A percentile compares a stretch with the other conserved stretches of the same genome.
These are phyloP conservation scores for Oenanthe melanoleuca DNA, from an alignment of 2,113 vertebrate species.

Conservation along the genomic window DNA sequence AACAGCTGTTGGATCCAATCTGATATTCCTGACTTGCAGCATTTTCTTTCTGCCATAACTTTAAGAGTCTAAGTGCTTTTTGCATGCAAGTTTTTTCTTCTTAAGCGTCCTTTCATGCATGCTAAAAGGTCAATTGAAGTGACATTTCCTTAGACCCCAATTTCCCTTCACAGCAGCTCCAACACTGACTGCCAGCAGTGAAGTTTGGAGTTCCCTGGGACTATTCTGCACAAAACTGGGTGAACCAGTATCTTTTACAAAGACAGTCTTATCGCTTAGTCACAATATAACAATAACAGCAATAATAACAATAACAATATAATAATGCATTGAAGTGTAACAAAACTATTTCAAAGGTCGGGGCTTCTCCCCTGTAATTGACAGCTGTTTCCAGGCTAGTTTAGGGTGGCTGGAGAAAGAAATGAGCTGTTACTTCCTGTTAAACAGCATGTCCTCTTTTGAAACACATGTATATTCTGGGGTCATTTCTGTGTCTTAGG, in stretches of 20 bases:
- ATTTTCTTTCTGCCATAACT: neutral
- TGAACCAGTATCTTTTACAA: neutral
- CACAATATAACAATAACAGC: neutral
- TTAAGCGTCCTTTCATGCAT: neutral
- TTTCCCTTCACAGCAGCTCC: neutral
- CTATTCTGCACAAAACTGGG: neutral
- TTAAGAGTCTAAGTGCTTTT: neutral
- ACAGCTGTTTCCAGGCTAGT: neutral
- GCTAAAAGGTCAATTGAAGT: neutral
- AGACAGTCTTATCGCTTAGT: neutral
- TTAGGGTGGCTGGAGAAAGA: neutral
- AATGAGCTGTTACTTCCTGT: neutral
- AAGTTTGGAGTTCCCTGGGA: neutral
- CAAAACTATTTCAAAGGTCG: constrained; percentile 32
- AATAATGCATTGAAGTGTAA: constrained; percentile 14
- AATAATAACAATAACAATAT: no score
- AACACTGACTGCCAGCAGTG: neutral
- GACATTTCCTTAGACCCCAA: neutral
- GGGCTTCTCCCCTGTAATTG: neutral
- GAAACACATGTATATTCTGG: neutral
- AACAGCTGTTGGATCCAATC: neutral
- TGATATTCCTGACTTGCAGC: neutral
- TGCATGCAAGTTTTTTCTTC: neutral
- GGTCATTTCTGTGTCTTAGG: neutral
- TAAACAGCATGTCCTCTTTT: neutral